Percentiles rank a stretch among this genome's conserved stretches.
phyloP scores from a whole-genome alignment of 2,797 vertebrate species.

The Rhyacichthys aspro region DNA sequence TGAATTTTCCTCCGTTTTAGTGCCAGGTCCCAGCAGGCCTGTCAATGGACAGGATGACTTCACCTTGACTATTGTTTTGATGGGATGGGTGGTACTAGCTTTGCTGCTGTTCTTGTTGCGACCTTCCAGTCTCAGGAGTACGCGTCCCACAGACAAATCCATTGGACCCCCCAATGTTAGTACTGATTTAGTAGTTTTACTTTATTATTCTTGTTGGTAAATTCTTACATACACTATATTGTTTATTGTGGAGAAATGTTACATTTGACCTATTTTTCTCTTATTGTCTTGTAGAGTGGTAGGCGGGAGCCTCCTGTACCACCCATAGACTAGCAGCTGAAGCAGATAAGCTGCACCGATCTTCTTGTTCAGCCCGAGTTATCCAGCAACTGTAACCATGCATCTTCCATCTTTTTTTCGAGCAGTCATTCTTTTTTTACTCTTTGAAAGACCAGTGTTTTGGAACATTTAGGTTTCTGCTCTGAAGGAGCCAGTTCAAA shows the following conservation, averaged over 20 bases:
- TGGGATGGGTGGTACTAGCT: constrained; percentile 92
- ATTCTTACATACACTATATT: too few relatives aligned
- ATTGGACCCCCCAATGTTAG: constrained; percentile 86
- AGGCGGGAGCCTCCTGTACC: constrained; percentile 90
- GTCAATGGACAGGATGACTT: constrained; percentile 77
- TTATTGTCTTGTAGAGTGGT: constrained; percentile 67
- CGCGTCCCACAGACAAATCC: constrained; percentile 83
- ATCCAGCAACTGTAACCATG: constrained; percentile 37
- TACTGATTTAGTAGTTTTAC: constrained; percentile 28
- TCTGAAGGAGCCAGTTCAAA: neutral
- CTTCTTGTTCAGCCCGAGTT: constrained; percentile 48
- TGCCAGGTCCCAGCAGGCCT: constrained; percentile 88
- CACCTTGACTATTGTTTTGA: constrained; percentile 90
- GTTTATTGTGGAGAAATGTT: too few relatives aligned
- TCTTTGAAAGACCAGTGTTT: constrained; percentile 11
- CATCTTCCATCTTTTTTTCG: constrained; percentile 36
- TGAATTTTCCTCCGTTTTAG: constrained; percentile 68
- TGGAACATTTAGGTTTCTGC: neutral
- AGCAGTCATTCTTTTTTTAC: constrained; percentile 21
- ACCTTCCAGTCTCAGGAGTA: constrained; percentile 88
- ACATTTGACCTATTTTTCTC: neutral
- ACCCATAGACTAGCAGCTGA: constrained; percentile 86
- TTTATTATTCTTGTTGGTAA: neutral
- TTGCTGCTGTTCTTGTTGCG: constrained; percentile 91
- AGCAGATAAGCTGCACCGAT: constrained; percentile 44